Conservation (phyloP, 1,140 invertebrate genomes). For the Drosophila serrata region DNA sequence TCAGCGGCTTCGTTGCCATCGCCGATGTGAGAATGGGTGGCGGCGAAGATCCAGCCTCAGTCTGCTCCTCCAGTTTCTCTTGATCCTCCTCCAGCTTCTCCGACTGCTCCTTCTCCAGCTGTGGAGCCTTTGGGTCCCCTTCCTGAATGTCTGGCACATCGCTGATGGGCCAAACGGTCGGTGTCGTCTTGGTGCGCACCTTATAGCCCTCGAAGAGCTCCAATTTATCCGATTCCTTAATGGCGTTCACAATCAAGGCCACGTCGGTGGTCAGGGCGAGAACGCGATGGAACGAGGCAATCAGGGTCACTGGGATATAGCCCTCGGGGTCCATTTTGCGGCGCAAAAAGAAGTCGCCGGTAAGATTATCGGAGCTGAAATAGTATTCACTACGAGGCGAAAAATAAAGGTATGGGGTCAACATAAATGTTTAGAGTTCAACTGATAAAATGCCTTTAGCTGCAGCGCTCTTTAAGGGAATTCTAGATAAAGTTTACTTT, state of each 20-base stretch:
- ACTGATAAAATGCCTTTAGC: constrained; percentile 22
- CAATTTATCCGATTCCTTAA: constrained; percentile 92
- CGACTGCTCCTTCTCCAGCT: constrained; percentile 7
- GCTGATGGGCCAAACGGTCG: constrained; percentile 94
- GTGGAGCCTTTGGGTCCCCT: constrained; percentile 4
- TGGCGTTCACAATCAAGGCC: constrained; percentile 92
- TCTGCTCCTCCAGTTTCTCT: constrained; percentile 48
- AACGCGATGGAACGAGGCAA: constrained; percentile 98
- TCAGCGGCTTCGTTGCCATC: constrained; percentile 87
- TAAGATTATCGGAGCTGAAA: constrained; percentile 98
- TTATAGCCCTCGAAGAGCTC: constrained; percentile 92
- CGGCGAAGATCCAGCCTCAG: constrained; percentile 51
- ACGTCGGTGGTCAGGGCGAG: constrained; percentile 94
- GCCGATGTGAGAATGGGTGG: constrained; percentile 82
- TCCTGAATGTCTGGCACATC: constrained; percentile 85
- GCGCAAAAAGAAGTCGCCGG: constrained; percentile 97
- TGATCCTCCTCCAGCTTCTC: constrained; percentile 9
- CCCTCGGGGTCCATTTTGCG: constrained; percentile 98
- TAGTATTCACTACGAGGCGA: constrained; percentile 95
- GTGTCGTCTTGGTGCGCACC: constrained; percentile 93
- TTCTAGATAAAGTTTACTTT: neutral
- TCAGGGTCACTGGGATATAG: constrained; percentile 95
- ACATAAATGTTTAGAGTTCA: neutral
- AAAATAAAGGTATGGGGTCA: constrained; percentile 8
- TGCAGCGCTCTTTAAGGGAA: neutral